phyloP scores from a whole-genome alignment of 2,888 invertebrate species.

The Cheilosia variabilis region DNA sequence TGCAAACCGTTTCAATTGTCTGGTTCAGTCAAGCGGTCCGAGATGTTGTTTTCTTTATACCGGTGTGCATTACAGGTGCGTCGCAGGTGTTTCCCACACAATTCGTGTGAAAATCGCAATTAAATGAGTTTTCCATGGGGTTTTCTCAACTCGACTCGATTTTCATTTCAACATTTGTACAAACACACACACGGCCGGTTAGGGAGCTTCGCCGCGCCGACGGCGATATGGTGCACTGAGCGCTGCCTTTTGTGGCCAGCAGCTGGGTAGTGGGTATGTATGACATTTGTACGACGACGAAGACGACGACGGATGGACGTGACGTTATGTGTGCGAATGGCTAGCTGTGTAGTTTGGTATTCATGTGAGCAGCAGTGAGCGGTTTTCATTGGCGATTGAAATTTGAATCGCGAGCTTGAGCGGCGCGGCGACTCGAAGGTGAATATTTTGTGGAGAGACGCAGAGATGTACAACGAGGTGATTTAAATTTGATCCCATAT shows the following conservation, averaged over 20 bases:
- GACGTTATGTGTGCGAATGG: slow-evolving; percentile 63
- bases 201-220: slow-evolving; percentile 2
- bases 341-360: slow-evolving; percentile 58
- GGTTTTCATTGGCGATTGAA: slow-evolving; percentile 56
- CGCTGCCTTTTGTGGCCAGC: slow-evolving; percentile 66
- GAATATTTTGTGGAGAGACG: slow-evolving; percentile 12
- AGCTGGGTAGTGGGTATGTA: slow-evolving; percentile 66
- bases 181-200: background rate
- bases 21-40: slow-evolving; percentile 63
- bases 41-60: slow-evolving; percentile 63
- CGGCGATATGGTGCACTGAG: slow-evolving; percentile 58
- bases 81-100: slow-evolving; percentile 82
- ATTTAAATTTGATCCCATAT: slow-evolving; percentile 32
- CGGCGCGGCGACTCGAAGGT: slow-evolving; percentile 45
- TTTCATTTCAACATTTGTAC: slow-evolving; percentile 46
- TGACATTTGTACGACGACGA: slow-evolving; percentile 72
- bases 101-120: slow-evolving; percentile 82
- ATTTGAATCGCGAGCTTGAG: slow-evolving; percentile 63
- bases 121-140: slow-evolving; percentile 80
- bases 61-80: slow-evolving; percentile 81
- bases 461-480: slow-evolving; percentile 20
- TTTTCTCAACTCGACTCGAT: slow-evolving; percentile 67
- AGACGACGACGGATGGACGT: slow-evolving; percentile 66
- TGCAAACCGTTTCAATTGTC: slow-evolving; percentile 70
- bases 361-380: slow-evolving; percentile 49